A percentile compares a stretch with the other conserved stretches of the same genome.
Evolutionary conservation across 2,797 vertebrate genomes (phyloP).

Genomic region (Anniella stebbinsi): DNA sequence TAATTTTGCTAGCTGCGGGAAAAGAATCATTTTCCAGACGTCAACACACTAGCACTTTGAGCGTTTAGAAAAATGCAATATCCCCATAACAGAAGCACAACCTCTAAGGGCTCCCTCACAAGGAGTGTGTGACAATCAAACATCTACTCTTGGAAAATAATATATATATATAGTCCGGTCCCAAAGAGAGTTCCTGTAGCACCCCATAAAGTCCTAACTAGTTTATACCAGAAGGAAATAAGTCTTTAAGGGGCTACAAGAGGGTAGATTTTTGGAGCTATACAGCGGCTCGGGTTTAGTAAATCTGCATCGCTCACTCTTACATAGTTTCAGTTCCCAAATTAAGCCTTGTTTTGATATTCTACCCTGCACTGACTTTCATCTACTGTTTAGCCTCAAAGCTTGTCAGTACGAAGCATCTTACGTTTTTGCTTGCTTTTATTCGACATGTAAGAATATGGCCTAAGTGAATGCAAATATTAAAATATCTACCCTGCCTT

Average conservation of each 20-base stretch:
- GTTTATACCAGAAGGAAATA: not conserved
- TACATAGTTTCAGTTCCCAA: not conserved
- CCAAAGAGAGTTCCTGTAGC: not conserved
- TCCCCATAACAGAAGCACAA: not conserved
- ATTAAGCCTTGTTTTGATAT: not conserved
- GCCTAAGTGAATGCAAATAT: not conserved
- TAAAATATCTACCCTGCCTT: conserved; percentile 13
- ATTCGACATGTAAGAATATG: not conserved
- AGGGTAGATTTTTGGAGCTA: not conserved
- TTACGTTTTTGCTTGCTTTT: not conserved
- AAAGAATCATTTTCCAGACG: not conserved
- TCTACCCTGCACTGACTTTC: not conserved
- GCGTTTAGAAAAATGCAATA: not conserved
- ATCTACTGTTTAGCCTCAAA: not conserved
- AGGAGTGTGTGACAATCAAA: not conserved
- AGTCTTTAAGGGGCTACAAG: not conserved
- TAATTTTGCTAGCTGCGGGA: not conserved
- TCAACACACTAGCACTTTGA: not conserved
- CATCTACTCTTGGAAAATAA: not conserved
- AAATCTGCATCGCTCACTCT: not conserved
- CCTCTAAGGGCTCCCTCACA: not conserved
- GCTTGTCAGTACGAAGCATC: not conserved
- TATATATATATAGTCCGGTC: too few species aligned
- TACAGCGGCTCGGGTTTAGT: not conserved
- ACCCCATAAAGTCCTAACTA: not conserved